Evolutionary conservation across 2,797 vertebrate species (phyloP), one percentile per base, ranked within the genome.

Genomic region (Peromyscus attwateri): DNA sequence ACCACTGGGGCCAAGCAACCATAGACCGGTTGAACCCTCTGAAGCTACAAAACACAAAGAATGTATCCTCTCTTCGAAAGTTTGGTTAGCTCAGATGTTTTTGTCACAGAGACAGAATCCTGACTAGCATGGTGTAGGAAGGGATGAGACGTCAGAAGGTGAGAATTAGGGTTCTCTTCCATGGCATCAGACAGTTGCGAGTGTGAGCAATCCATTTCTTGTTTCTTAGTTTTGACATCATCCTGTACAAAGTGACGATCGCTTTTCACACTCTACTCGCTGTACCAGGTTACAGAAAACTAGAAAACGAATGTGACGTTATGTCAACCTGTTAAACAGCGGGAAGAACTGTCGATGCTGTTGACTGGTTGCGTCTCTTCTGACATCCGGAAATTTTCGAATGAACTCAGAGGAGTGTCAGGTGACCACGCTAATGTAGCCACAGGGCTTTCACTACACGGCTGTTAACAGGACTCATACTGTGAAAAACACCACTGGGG

Each of bases 261-360:
- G 8, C 77, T 95, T 96, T 94, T 96, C 49, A 84, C 31, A 43
- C 21, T 93, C 89, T 93, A 34, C 55, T 96, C 92, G 52, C 84
- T 87, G 75, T 13, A 75, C 25, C 16, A 5, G 46, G 27, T 68
- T 95, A 68, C 46, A 5, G 89, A 94, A 97, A 84, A 76, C 34
- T 96, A 81, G 81, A 73, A 93, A 88, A 91, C 25, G 31, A 73
- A 52, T 7, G 1, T 16, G 19, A 85, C 13, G 6, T 23, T 77
- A 88, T 13, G 3, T 17, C 91, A 77, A 60, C 57, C 84, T 93
- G 4, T 40, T 55, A 91, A 49, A 89, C 43, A 11, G 49, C 49
- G 77, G 43, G 23, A 79, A 8, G 64, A 85, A 89, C 52, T 80
- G 8, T 29, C 52, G 57, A 21, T 34, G 43, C 11, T 62, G 16